Conservation (phyloP, 30 jellyfish, hydroid and myxozoan genomes). For the Aurelia sp. region DNA sequence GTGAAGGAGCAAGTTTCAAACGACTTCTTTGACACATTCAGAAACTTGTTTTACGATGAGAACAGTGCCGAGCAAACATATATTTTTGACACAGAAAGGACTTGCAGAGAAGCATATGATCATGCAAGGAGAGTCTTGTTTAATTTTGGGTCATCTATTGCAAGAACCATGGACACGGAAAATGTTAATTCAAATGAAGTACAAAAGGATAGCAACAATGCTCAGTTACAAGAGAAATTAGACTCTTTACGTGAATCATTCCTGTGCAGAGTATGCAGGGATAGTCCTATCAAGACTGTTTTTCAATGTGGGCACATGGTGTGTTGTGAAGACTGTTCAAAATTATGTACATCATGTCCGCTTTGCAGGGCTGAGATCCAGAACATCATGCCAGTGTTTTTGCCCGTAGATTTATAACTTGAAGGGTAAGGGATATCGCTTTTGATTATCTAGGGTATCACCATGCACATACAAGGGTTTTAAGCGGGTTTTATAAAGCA, state of each 20-base stretch:
- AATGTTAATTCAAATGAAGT: conserved; percentile 1
- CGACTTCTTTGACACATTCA: conserved; percentile 86
- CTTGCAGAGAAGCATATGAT: conserved; percentile 98
- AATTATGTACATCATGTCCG: conserved; percentile 78
- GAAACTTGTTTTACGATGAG: conserved; percentile 81
- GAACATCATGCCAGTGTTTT: conserved; percentile 52
- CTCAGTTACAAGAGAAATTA: conserved; percentile 60
- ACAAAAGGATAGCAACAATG: conserved; percentile 8
- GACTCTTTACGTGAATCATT: conserved; percentile 71
- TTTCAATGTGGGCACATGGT: conserved; percentile 96
- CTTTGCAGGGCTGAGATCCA: conserved; percentile 79
- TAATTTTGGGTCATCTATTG: conserved; percentile 90
- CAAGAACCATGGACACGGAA: conserved; percentile 37
- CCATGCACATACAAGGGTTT: neutral
- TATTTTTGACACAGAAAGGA: conserved; percentile 94
- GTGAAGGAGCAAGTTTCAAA: conserved; percentile 95
- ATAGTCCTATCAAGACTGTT: conserved; percentile 75
- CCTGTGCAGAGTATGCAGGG: conserved; percentile 86
- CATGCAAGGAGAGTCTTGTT: conserved; percentile 93
- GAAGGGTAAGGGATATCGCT: conserved; percentile 10
- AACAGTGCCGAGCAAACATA: conserved; percentile 81
- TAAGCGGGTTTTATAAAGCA: conserved; percentile 1
- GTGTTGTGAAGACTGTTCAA: conserved; percentile 70
- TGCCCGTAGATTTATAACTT: conserved; percentile 73
- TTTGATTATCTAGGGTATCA: neutral